These are phyloP conservation scores for Nephrotoma guestfalica DNA, from an alignment of 2,888 invertebrate species.

Conservation along the genomic window DNA sequence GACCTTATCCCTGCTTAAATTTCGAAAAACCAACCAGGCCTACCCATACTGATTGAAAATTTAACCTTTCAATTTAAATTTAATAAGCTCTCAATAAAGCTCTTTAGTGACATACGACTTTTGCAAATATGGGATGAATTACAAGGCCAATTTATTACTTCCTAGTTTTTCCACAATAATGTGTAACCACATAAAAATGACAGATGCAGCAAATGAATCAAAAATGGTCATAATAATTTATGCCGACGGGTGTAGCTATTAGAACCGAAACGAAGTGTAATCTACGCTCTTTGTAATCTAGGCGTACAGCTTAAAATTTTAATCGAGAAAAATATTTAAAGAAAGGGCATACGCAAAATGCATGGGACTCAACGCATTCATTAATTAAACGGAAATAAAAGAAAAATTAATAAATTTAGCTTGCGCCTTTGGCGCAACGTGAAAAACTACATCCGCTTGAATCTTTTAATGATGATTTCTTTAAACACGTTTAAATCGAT, in stretches of 20 bases:
- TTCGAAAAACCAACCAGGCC: no score
- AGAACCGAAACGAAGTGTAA: neutral
- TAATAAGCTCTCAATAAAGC: no score
- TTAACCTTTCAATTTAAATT: no score
- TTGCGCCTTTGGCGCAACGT: no score
- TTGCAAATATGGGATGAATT: neutral
- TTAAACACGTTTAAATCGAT: neutral
- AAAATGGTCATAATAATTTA: neutral
- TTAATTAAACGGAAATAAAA: neutral
- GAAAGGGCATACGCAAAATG: neutral
- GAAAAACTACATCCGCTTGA: neutral
- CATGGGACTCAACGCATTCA: neutral
- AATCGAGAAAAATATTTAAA: neutral
- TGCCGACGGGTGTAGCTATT: neutral
- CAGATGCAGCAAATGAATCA: neutral
- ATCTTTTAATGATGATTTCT: no score
- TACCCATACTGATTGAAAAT: no score
- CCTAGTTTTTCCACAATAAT: neutral
- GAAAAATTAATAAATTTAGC: neutral
- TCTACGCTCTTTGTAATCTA: neutral
- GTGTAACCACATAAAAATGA: neutral
- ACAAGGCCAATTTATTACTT: neutral
- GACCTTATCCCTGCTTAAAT: no score
- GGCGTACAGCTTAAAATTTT: neutral
- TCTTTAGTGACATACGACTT: constrained; percentile 3